Conservation (phyloP, 2,797 vertebrate species). For the Lepilemur septentrionalis region DNA sequence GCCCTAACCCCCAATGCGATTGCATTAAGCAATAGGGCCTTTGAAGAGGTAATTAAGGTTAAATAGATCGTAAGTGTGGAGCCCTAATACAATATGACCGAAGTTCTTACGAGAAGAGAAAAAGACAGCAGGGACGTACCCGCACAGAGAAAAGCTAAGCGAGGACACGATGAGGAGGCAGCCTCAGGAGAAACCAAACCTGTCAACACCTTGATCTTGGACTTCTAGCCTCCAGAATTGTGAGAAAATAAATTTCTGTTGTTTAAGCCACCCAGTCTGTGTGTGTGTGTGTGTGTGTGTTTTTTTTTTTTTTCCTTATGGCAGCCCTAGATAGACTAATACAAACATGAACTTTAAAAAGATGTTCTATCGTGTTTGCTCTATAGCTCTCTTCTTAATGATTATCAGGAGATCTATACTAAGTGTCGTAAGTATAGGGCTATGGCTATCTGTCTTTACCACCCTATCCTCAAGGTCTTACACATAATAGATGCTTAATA, state of each 20-base stretch:
- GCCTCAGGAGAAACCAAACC: neutral
- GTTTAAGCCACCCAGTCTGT: neutral
- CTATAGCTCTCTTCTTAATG: neutral
- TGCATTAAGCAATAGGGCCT: neutral
- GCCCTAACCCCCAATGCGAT: neutral
- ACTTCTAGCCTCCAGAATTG: neutral
- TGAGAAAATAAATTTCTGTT: neutral
- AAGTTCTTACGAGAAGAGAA: neutral
- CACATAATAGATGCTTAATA: neutral
- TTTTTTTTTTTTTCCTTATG: neutral
- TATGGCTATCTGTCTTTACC: neutral
- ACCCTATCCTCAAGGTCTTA: neutral
- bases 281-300: neutral
- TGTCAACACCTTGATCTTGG: neutral
- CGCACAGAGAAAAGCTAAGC: neutral
- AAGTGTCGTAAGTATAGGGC: neutral
- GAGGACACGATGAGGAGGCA: neutral
- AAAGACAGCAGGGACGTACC: neutral
- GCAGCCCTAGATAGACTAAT: neutral
- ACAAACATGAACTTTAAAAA: neutral
- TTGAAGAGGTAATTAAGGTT: neutral
- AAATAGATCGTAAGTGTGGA: neutral
- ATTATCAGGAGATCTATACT: neutral
- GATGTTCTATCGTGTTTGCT: neutral
- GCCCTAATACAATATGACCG: neutral